Conservation (phyloP, 2,113 vertebrate genomes). For the Piliocolobus tephrosceles region DNA sequence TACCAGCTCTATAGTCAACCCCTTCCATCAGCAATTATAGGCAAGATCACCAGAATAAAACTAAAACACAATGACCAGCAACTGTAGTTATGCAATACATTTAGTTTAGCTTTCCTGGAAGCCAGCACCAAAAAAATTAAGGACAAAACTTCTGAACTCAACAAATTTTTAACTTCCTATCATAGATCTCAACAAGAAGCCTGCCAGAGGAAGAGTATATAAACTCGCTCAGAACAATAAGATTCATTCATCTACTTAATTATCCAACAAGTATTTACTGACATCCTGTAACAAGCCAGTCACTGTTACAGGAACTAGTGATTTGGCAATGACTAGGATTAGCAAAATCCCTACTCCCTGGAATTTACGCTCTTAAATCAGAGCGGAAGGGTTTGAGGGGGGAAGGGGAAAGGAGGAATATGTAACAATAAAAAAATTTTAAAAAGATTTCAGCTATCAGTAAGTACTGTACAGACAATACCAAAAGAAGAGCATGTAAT, state of each 20-base stretch:
- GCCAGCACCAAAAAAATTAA: neutral
- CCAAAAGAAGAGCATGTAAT: accelerated
- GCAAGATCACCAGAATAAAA: neutral
- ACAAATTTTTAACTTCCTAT: neutral
- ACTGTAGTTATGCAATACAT: neutral
- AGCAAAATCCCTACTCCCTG: neutral
- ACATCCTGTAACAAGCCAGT: neutral
- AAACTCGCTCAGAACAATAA: neutral
- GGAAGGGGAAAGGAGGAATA: neutral
- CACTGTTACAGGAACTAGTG: neutral
- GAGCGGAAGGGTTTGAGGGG: neutral
- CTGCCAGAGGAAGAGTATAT: neutral
- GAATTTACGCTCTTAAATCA: neutral
- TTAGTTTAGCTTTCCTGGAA: constrained; percentile 15
- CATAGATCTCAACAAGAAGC: neutral
- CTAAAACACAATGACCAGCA: neutral
- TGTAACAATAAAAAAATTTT: neutral
- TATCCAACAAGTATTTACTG: neutral
- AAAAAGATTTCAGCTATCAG: neutral
- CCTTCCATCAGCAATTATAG: neutral
- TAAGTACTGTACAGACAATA: neutral
- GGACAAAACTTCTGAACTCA: neutral
- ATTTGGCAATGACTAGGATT: neutral
- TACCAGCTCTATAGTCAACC: neutral
- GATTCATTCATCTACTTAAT: neutral